phyloP scores from a whole-genome alignment of 2,888 invertebrate species.

The Melanostoma scalare region DNA sequence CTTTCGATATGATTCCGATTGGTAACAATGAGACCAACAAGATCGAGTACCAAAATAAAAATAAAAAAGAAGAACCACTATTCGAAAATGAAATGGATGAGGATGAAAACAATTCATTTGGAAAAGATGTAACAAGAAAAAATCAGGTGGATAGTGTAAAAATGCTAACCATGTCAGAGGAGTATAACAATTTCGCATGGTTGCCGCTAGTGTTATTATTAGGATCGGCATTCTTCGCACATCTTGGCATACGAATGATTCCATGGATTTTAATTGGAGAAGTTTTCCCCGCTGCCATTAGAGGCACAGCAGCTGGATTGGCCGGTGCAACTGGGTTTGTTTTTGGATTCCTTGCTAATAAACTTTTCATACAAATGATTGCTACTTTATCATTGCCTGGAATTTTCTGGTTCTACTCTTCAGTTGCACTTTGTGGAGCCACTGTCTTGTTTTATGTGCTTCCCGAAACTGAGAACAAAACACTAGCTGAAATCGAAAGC shows the following conservation, averaged over 20 bases:
- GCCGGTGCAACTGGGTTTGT: conserved; percentile 89
- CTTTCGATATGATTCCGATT: too few species aligned
- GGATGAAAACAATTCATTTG: neutral
- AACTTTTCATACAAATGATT: conserved; percentile 87
- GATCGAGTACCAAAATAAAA: conserved; percentile 44
- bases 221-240: conserved; percentile 86
- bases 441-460: conserved; percentile 86
- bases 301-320: conserved; percentile 88
- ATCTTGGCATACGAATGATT: conserved; percentile 86
- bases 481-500: conserved; percentile 82
- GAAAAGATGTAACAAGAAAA: conserved; percentile 53
- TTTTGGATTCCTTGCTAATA: conserved; percentile 89
- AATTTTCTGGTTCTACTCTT: conserved; percentile 88
- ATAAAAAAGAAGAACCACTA: conserved; percentile 26
- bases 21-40: conserved; percentile 13
- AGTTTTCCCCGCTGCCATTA: conserved; percentile 87
- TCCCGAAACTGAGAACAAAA: conserved; percentile 92
- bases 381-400: conserved; percentile 86
- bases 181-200: conserved; percentile 85
- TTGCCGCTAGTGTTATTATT: conserved; percentile 87
- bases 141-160: conserved; percentile 75
- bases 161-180: conserved; percentile 79
- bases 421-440: conserved; percentile 85
- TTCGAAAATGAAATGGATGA: conserved; percentile 5
- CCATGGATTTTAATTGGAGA: conserved; percentile 93